Base-by-base conservation (phyloP, 2,797 vertebrate species). In the Tangara arthus region DNA sequence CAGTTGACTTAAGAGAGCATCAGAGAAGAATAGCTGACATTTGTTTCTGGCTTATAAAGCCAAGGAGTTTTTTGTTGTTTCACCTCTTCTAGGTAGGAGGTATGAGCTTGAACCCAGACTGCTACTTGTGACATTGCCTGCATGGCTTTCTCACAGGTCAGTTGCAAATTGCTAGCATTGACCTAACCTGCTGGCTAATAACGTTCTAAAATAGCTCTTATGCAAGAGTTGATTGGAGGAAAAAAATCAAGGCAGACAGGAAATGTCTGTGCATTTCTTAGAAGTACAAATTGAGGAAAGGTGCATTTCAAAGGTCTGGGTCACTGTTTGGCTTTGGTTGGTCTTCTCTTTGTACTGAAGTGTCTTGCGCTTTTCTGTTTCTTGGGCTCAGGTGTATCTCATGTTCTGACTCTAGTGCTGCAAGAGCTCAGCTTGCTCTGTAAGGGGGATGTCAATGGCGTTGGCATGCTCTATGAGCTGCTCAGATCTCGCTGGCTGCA, bases 401-500 rank as follows among this genome's bases (percentile, higher is more conserved):
- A 98, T 94, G 97, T 99, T 97, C 98, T 99, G 94, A 97, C 98
- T 46, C 98, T 98, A 69, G 98, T 98, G 72, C 98, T 99, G 16
- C 98, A 98, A 89, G 98, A 99, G 93, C 98, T 99, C 95, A 98
- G 97, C 60, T 94, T 98, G 81, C 98, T 99, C 10, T 97, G 99
- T 27, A 97, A 98, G 70, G 97, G 96, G 66, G 98, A 99, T 64
- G 96, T 98, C 73, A 98, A 98, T 15, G 98, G 98, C 0, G 97
- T 98, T 35, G 98, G 98, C 50, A 94, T 99, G 59, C 97, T 99
- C 15, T 98, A 98, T 26, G 97, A 98, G 87, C 98, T 99, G 70
- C 98, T 99, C 75, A 98, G 98, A 32, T 98, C 99, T 11, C 97
- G 97, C 3, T 99, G 99, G 99, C 98, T 99, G 79, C 99, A 98